Conservation (phyloP, 2,888 invertebrate species). For the Caenorhabditis panamensis region DNA sequence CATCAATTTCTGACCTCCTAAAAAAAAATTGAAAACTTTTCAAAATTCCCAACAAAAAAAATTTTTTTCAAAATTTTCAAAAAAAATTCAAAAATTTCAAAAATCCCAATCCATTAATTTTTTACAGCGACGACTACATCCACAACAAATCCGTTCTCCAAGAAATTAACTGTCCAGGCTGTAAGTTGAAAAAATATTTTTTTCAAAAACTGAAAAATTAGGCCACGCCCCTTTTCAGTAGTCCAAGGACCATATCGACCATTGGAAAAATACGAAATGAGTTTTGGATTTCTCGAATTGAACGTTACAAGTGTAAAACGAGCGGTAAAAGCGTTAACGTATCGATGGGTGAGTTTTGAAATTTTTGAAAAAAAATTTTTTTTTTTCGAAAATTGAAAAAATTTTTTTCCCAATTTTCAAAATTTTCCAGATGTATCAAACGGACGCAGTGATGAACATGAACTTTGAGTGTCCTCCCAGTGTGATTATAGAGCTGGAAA, state of each 20-base stretch:
- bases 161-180: conserved; percentile 37
- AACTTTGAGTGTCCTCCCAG: conserved; percentile 49
- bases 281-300: conserved; percentile 1
- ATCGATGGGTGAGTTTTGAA: conserved; percentile 55
- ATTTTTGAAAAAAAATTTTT: too few species aligned
- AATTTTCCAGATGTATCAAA: conserved; percentile 27
- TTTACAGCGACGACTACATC: conserved; percentile 21
- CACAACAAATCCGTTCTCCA: conserved; percentile 7
- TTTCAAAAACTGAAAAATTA: background rate
- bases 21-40: too few species aligned
- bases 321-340: conserved; percentile 33
- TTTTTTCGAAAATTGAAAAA: too few species aligned
- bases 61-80: too few species aligned
- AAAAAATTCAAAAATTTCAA: too few species aligned
- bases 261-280: conserved; percentile 14
- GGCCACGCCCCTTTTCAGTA: too few species aligned
- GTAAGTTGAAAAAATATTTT: background rate
- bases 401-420: background rate
- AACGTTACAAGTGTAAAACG: conserved; percentile 9
- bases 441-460: conserved; percentile 32
- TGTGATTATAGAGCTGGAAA: conserved; percentile 22
- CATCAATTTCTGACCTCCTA: too few species aligned
- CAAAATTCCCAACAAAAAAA: too few species aligned
- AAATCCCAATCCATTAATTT: too few species aligned
- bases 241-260: conserved; percentile 20